Conservation (phyloP, 2,113 vertebrate species). For the Butastur rufipennis region DNA sequence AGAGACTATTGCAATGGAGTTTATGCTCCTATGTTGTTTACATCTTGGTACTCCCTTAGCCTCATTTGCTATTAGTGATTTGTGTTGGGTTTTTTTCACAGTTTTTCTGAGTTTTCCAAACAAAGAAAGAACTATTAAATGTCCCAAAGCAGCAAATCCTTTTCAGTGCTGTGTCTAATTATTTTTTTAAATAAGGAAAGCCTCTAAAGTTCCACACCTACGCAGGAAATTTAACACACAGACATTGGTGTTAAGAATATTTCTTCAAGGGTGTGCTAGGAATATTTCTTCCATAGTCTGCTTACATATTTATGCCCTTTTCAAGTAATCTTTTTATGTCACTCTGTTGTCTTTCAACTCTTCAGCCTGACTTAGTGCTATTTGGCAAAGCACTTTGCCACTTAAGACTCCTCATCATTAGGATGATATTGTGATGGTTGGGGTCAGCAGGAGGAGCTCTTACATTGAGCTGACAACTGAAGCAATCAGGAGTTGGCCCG, state of each 20-base stretch:
- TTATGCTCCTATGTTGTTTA: not conserved
- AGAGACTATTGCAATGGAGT: not conserved
- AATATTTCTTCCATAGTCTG: not conserved
- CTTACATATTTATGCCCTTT: not conserved
- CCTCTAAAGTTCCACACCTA: not conserved
- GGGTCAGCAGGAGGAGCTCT: slow-evolving; percentile 19
- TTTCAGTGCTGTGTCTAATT: not conserved
- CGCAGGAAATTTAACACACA: not conserved
- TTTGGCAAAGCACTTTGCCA: not conserved
- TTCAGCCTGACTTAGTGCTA: not conserved
- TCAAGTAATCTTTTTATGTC: not conserved
- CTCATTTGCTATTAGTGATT: not conserved
- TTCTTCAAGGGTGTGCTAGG: not conserved
- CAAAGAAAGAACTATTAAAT: not conserved
- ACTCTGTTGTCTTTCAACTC: not conserved
- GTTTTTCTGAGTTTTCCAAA: not conserved
- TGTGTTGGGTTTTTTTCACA: not conserved
- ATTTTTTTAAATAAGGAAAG: not conserved
- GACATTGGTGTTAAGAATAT: not conserved
- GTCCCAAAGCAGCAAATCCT: not conserved
- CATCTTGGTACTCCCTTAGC: not conserved
- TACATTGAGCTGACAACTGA: not conserved
- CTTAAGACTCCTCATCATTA: not conserved
- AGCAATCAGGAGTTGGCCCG: not conserved
- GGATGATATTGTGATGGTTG: not conserved